phyloP scores from a whole-genome alignment of 2,113 vertebrate species.

The Galbula dea region DNA sequence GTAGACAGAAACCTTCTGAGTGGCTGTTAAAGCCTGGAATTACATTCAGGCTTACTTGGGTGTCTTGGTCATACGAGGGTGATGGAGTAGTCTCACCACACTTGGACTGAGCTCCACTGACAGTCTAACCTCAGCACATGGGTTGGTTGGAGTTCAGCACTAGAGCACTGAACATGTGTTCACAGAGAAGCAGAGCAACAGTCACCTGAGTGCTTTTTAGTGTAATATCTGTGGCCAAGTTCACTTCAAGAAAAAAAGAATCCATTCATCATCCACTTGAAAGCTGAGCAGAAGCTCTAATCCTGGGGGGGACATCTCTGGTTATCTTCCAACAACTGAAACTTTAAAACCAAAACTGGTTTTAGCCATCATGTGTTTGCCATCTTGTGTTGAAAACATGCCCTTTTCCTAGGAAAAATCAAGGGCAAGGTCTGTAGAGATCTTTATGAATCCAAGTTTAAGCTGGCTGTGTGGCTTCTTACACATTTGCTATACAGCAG shows the following conservation, averaged over 20 bases:
- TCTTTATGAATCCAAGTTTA: not conserved
- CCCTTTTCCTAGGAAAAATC: not conserved
- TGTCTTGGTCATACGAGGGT: not conserved
- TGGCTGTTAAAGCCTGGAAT: not conserved
- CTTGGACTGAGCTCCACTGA: not conserved
- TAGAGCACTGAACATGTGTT: not conserved
- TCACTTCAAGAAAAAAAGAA: not conserved
- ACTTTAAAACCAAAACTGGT: not conserved
- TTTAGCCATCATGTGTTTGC: not conserved
- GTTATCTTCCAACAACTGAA: not conserved
- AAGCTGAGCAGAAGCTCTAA: not conserved
- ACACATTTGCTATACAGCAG: accelerated
- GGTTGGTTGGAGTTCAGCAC: not conserved
- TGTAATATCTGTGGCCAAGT: not conserved
- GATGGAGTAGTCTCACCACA: not conserved
- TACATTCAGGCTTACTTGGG: not conserved
- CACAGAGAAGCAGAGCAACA: not conserved
- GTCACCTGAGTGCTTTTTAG: not conserved
- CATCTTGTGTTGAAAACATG: not conserved
- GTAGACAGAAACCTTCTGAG: not conserved
- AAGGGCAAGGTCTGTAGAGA: not conserved
- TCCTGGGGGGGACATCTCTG: not conserved
- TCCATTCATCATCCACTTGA: not conserved
- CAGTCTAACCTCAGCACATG: not conserved
- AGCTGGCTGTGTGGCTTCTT: not conserved